Percentiles rank a stretch among this genome's conserved stretches.
Conservation (phyloP, 1,140 invertebrate species). For the Diabrotica undecimpunctata region DNA sequence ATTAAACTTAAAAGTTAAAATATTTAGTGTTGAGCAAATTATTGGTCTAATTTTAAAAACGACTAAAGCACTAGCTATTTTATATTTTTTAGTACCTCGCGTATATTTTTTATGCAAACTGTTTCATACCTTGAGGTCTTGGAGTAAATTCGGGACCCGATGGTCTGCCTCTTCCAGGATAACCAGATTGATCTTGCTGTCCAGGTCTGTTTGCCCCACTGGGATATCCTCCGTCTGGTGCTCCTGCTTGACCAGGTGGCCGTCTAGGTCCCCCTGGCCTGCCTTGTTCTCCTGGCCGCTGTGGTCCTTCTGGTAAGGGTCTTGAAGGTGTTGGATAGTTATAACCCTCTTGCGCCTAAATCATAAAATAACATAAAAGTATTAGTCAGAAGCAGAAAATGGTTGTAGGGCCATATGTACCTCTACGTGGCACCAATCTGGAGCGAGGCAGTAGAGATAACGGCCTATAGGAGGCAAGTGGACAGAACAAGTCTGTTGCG, state of each 20-base stretch:
- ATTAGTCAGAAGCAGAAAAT: too few species aligned
- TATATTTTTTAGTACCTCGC: too few species aligned
- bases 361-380: neutral
- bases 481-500: too few species aligned
- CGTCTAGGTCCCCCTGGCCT: constrained; percentile 15
- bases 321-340: constrained; percentile 54
- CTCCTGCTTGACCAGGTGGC: neutral
- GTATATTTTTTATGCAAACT: too few species aligned
- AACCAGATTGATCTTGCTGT: neutral
- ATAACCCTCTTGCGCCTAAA: constrained; percentile 51
- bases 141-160: constrained; percentile 30
- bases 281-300: constrained; percentile 5
- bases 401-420: too few species aligned
- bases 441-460: too few species aligned
- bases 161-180: constrained; percentile 27
- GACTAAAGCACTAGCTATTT: too few species aligned
- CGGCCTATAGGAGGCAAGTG: too few species aligned
- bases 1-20: too few species aligned
- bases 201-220: neutral
- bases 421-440: too few species aligned
- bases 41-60: too few species aligned
- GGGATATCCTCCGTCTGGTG: neutral
- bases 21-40: too few species aligned
- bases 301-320: constrained; percentile 34
- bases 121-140: neutral